Evolutionary conservation across 1,140 invertebrate genomes (phyloP), one percentile per base, ranked within the genome.

Genomic region (Nymphalis io): DNA sequence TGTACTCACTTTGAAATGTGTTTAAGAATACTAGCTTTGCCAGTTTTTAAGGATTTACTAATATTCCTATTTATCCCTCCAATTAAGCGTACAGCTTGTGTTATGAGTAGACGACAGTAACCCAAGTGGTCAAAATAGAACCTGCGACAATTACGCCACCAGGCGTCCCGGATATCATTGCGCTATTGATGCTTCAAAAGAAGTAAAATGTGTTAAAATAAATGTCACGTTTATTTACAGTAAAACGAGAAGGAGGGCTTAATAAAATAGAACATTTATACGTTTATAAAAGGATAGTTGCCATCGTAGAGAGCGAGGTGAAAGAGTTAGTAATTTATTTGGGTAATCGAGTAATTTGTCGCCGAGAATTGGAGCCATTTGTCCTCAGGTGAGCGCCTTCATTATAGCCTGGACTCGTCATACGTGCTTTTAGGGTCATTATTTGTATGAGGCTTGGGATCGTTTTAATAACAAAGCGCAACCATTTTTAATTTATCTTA

Each of bases 291-390:
- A 40, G 42, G 61, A 63, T 63, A 63, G 61, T 63, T 63, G 21
- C 46, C 33, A 27, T 55, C 61, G 61, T 51, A 68, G 58, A 70
- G 51, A 55, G 51, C 18, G 48, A 21, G 48, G 8, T 53, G 48
- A 74, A 73, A 68, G 74, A 79, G 76, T 74, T 71, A 57, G 76
- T 78, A 73, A 79, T 81, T 75, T 81, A 76, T 81, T 76, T 75
- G 63, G 73, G 74, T 81, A 81, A 81, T 81, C 76, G 73, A 51
- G 76, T 79, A 76, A 79, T 81, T 81, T 81, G 79, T 81, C 79
- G 73, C 68, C 21, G 61, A 68, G 76, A 74, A 81, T 81, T 79
- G 76, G 67, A 71, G 64, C 73, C 67, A 81, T 81, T 79, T 72
- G 74, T 81, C 64, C 70, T 33, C 76, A 81, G 76, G 65, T 68